Base-by-base conservation (phyloP, 53 echinoderm and acorn worm species). In the Patiria pectinifera region DNA sequence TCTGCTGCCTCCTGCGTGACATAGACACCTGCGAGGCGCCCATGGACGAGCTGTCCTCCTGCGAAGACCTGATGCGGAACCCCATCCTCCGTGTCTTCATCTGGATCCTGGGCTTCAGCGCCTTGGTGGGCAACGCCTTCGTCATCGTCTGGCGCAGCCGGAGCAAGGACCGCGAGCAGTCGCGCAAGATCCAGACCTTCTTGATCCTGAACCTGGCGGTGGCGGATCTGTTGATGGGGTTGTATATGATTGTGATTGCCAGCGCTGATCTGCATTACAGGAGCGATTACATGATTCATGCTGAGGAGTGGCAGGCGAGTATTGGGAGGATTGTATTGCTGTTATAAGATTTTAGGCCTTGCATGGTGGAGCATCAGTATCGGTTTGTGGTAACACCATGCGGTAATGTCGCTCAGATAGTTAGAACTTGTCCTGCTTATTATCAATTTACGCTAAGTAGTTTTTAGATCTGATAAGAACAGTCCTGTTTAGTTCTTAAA, bases 231-330 rank as follows among this genome's bases (percentile, higher is more conserved):
- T 76, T 96, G 59, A 98, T 98, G 98, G 98, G 96, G 8, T 45
- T 95, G 16, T 98, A 98, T 77, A 96, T 98, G 96, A 95, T 98
- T 69, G 93, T 95, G 53, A 98, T 98, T 45, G 98, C 96, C 23
- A 94, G 94, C 46, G 98, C 96, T 24, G 98, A 98, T 86, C 84
- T 95, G 85, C 95, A 96, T 19, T 98, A 97, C 69, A 66, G 98
- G 45, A 94, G 95, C 83, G 92, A 89, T 7, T 97, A 97, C 84
- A 97, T 97, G 96, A 96, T 97, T 9, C 96, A 97, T 82, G 97
- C 95, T 24, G 95, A 97, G 59, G 89, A 95, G 60, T 98, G 98
- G 98, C 95, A 95, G 82, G 87, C 87, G 35, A 90, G 87, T 45
- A 45, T 4, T 69, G 69, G 69, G 69, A 11, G 69, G 69, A 69